Evolutionary conservation across 1,140 invertebrate genomes (phyloP).

Genomic region (Monomorium pharaonis): DNA sequence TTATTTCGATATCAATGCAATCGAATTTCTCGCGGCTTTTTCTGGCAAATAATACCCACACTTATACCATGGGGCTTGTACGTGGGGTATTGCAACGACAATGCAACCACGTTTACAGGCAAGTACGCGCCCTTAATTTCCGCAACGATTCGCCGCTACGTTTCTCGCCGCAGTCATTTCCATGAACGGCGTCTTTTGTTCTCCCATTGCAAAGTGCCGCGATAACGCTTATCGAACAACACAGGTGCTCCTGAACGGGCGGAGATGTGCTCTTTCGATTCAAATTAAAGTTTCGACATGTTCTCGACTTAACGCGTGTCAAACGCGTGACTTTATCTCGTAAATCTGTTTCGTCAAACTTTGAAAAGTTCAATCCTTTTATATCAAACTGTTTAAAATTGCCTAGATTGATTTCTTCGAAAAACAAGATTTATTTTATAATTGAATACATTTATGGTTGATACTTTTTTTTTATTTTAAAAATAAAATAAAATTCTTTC

Average conservation of each 20-base stretch:
- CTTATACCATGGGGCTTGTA: background rate
- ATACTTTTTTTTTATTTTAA: no score
- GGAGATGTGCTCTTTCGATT: background rate
- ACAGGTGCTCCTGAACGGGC: constrained; percentile 24
- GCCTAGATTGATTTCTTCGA: background rate
- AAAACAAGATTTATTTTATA: background rate
- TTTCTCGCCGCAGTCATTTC: constrained; percentile 29
- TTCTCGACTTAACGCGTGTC: constrained; percentile 11
- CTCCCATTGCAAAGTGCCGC: constrained; percentile 15
- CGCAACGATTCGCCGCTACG: constrained; percentile 24
- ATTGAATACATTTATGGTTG: background rate
- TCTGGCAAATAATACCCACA: background rate
- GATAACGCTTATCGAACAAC: constrained; percentile 47
- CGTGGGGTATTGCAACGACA: background rate
- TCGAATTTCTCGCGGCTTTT: background rate
- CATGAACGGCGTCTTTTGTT: constrained; percentile 44
- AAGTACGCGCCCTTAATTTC: constrained; percentile 40
- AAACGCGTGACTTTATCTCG: background rate
- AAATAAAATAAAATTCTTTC: background rate
- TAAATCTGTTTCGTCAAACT: background rate
- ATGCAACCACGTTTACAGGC: background rate
- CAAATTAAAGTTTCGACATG: background rate
- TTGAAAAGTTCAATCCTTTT: background rate
- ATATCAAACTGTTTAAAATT: background rate
- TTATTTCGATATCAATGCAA: background rate